Base-by-base conservation (phyloP, 1,140 invertebrate species). In the Samia ricini region DNA sequence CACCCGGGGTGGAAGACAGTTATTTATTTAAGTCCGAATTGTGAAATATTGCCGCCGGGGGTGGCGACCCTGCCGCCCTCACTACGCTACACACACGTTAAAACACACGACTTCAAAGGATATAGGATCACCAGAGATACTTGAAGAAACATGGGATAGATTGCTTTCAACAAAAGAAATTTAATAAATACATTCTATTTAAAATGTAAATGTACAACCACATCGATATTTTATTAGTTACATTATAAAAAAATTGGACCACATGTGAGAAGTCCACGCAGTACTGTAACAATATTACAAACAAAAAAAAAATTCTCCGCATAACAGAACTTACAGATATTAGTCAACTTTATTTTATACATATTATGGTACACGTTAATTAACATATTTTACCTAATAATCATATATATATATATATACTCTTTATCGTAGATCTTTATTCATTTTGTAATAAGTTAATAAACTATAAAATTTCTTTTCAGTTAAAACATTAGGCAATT, bases 231-330 rank as follows among this genome's bases (percentile, higher is more conserved):
- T 88, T 89, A 88, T 89, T 89, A 84, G 85, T 89, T 88, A 88
- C 84, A 82, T 89, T 89, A 89, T 89, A 89, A 89, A n/a, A n/a
- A 89, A 89, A 89, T 89, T 89, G 87, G 87, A 88, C 85, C 87
- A 85, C 79, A 74, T 77, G 75, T 81, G 79, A 83, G 86, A 83
- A 86, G 83, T 89, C 85, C 87, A 80, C 75, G 74, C 77, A 78
- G 83, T 86, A 89, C 74, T 89, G 78, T 87, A 89, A 89, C 87
- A 89, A 88, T 89, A 86, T 87, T 89, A 86, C 84, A 88, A 88
- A 89, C 84, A 89, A 88, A 89, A 57, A 89, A 88, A 88, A 89
- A 57, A 89, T 87, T 86, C 83, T 88, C 85, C 88, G 88, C 87
- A 89, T 87, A 89, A 89, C 87, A 89, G 83, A 89, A 89, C 87